Evolutionary conservation across 1,140 invertebrate genomes (phyloP).

Genomic region (Gonatopus flavifemur): DNA sequence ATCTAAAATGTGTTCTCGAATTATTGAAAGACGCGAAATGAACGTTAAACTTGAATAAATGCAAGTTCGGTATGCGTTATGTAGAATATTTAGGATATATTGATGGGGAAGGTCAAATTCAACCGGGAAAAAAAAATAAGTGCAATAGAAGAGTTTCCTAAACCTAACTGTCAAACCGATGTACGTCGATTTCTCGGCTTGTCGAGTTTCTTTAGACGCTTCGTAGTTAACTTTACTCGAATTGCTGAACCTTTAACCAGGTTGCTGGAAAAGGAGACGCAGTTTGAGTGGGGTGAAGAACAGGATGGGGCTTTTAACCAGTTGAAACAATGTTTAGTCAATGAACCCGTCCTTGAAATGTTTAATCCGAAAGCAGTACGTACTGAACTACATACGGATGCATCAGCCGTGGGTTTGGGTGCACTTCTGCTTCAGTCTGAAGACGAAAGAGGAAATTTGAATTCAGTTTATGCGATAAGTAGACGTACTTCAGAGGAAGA

Average conservation of each 20-base stretch:
- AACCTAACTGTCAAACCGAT: conserved; percentile 2
- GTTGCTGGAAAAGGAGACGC: background rate
- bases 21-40: background rate
- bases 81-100: background rate
- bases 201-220: conserved; percentile 1
- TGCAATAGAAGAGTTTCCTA: background rate
- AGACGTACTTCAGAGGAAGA: no score
- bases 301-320: background rate
- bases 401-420: background rate
- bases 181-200: conserved; percentile 24
- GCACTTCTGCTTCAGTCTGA: background rate
- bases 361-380: background rate
- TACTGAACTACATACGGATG: background rate
- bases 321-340: background rate
- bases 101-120: background rate
- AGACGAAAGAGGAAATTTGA: background rate
- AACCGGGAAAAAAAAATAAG: background rate
- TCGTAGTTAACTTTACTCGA: background rate
- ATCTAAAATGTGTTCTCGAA: background rate
- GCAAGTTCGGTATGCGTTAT: background rate
- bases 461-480: background rate
- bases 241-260: background rate
- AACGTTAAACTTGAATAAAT: background rate
- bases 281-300: background rate
- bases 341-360: conserved; percentile 1